Conservation (phyloP, 2,888 invertebrate genomes). For the Limnephilus auricula region DNA sequence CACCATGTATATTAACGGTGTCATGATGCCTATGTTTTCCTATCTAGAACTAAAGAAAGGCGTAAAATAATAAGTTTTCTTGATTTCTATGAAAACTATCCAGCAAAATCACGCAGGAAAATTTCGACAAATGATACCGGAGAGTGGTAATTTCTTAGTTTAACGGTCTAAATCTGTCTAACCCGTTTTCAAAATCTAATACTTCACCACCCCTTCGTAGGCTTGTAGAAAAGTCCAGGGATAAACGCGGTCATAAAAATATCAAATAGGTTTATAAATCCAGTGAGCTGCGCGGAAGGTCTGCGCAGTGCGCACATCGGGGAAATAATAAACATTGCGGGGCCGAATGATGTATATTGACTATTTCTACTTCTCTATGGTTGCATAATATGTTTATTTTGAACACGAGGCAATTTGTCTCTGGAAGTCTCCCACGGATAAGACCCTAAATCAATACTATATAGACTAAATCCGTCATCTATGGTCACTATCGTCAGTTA, state of each 20-base stretch:
- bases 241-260: slow-evolving; percentile 30
- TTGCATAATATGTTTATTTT: not conserved
- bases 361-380: not conserved
- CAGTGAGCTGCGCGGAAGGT: not conserved
- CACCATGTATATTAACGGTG: too few species aligned
- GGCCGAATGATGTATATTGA: not conserved
- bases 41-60: not conserved
- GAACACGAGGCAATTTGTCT: slow-evolving; percentile 42
- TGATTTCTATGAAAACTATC: not conserved
- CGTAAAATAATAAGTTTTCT: not conserved
- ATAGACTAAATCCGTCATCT: too few species aligned
- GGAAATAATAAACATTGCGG: slow-evolving; percentile 13
- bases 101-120: not conserved
- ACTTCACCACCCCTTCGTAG: not conserved
- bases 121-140: not conserved
- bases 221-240: not conserved
- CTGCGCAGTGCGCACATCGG: slow-evolving; percentile 17
- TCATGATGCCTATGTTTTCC: too few species aligned
- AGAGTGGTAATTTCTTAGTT: not conserved
- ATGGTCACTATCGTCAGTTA: too few species aligned
- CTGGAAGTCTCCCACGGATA: too few species aligned
- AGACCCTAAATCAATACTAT: too few species aligned
- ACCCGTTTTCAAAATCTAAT: too few species aligned
- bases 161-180: too few species aligned
- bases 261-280: slow-evolving; percentile 34